Base-by-base conservation (phyloP, 2,888 invertebrate species). In the Pterostichus madidus region DNA sequence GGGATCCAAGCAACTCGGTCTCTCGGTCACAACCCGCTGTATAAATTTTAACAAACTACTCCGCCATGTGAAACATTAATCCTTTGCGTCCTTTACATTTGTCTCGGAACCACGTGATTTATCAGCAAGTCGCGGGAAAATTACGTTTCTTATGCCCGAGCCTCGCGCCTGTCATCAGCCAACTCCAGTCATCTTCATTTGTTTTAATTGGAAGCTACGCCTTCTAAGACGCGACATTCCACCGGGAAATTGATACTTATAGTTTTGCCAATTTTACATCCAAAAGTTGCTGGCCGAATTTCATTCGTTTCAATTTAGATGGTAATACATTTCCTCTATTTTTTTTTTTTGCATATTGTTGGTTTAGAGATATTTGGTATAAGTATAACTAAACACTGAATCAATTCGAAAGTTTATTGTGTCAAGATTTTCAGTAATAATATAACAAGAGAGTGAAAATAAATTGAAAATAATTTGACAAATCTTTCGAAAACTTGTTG, bases 1-100 rank as follows among this genome's bases (percentile, higher is more conserved):
- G 80, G 73, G 80, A 79, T 49, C 49, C 35, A 35, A n/a, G 32
- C 15, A 39, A 13, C 10, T 17, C 49, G 24, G 64, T 44, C 39
- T 32, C 80, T 32, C 73, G 73, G 80, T 73, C 80, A 80, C 71
- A 73, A 71, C 49, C 73, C 53, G 15, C 61, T 75, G 75, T 81
- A 81, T 81, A 81, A 81, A 80, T 80, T 80, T 80, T 56, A 73
- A 53, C 80, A 80, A 80, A 81, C 64, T 79, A 61, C 39, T 79
- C 31, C 64, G 73, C 49, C 56, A 73, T 68, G 80, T 68, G 80
- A 81, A 81, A 81, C 75, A 81, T 81, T 81, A 81, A 81, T 81
- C 81, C 81, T 73, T 81, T 61, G 61, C 73, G 81, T 81, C 81
- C 81, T 75, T 75, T 81, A 81, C 81, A 81, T 81, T 81, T 81